A percentile compares a stretch with the other conserved stretches of the same genome.
These are phyloP conservation scores for Apostichopus leukothele DNA, from an alignment of 53 echinoderm and acorn worm genomes.

Conservation along the genomic window DNA sequence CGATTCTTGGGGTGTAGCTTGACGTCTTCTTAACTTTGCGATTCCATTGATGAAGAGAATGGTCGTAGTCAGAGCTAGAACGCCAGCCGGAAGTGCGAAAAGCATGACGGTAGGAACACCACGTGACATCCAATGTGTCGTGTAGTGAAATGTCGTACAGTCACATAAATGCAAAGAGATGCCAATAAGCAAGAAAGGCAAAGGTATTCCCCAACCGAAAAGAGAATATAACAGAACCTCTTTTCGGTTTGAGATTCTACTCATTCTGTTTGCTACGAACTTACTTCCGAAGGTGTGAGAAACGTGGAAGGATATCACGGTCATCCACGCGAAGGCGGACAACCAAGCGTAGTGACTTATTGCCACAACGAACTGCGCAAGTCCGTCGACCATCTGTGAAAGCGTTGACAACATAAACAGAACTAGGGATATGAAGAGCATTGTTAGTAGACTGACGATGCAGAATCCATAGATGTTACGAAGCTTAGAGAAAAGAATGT, in stretches of 20 bases:
- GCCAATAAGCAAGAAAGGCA: constrained; percentile 38
- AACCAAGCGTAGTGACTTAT: constrained; percentile 56
- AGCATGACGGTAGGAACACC: constrained; percentile 18
- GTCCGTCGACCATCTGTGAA: constrained; percentile 39
- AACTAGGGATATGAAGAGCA: constrained; percentile 13
- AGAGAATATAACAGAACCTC: constrained; percentile 35
- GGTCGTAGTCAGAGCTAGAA: constrained; percentile 21
- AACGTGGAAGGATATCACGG: constrained; percentile 56
- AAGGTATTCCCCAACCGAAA: constrained; percentile 55
- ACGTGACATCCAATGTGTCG: constrained; percentile 49
- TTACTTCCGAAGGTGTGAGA: constrained; percentile 51
- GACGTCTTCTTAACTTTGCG: constrained; percentile 10
- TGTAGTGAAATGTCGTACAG: constrained; percentile 45
- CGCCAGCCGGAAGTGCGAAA: constrained; percentile 44
- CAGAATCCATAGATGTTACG: constrained; percentile 46
- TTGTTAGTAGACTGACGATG: constrained; percentile 25
- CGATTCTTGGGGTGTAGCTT: not conserved
- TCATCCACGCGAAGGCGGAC: constrained; percentile 62
- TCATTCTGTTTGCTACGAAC: constrained; percentile 41
- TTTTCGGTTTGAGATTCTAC: not conserved
- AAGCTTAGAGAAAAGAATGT: constrained; percentile 8
- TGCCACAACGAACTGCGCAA: constrained; percentile 26
- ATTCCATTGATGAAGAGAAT: constrained; percentile 20
- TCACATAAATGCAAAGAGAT: constrained; percentile 51
- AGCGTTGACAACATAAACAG: constrained; percentile 13